phyloP scores from a whole-genome alignment of 2,888 invertebrate genomes.

The Eucera pruinosa region DNA sequence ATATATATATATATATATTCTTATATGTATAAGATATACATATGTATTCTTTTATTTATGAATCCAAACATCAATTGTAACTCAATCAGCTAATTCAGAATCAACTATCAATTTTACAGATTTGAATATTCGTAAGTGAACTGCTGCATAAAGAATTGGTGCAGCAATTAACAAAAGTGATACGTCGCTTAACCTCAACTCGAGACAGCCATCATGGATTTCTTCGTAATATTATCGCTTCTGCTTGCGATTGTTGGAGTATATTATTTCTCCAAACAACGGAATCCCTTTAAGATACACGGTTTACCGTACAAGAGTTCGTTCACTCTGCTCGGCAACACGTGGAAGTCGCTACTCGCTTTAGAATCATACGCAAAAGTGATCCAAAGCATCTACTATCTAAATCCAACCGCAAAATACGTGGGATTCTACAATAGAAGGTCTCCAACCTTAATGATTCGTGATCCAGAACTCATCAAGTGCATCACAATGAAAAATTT shows the following conservation, averaged over 20 bases:
- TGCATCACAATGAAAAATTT: too few species aligned
- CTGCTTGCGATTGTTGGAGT: neutral
- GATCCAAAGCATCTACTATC: conserved; percentile 36
- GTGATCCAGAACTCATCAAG: conserved; percentile 78
- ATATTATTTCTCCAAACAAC: conserved; percentile 1
- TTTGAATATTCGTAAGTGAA: neutral
- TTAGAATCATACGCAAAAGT: conserved; percentile 59
- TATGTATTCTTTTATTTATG: too few species aligned
- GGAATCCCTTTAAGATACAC: conserved; percentile 50
- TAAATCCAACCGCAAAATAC: conserved; percentile 63
- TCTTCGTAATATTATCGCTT: conserved; percentile 26
- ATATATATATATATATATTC: too few species aligned
- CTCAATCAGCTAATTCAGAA: neutral
- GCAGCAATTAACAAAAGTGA: neutral
- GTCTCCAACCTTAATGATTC: conserved; percentile 71
- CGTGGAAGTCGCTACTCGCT: conserved; percentile 63
- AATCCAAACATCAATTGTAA: too few species aligned
- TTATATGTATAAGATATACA: too few species aligned
- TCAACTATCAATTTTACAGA: neutral
- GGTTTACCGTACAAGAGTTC: conserved; percentile 57
- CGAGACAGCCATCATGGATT: conserved; percentile 19
- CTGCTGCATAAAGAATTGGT: too few species aligned
- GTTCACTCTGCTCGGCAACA: conserved; percentile 67
- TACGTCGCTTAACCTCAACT: too few species aligned
- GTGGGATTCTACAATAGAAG: conserved; percentile 71